phyloP scores from a whole-genome alignment of 2,888 invertebrate genomes.

The Lydus trimaculatus region DNA sequence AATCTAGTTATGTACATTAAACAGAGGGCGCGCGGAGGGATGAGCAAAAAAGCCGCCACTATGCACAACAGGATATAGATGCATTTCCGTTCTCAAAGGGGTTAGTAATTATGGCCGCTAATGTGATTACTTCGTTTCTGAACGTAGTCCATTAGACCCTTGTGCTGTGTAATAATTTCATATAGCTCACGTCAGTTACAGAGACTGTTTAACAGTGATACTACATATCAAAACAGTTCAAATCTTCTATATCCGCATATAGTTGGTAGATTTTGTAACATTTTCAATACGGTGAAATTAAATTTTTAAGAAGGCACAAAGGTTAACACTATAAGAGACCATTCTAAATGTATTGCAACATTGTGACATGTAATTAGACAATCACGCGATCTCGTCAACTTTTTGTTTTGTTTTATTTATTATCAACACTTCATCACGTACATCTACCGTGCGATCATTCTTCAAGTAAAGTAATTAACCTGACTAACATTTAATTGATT shows the following conservation, averaged over 20 bases:
- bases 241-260: not conserved
- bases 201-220: constrained; percentile 16
- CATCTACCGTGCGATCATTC: not conserved
- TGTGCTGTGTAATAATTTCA: constrained; percentile 59
- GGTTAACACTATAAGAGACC: not conserved
- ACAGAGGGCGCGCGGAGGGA: constrained; percentile 56
- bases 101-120: constrained; percentile 71
- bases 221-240: not conserved
- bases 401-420: constrained; percentile 24
- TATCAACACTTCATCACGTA: constrained; percentile 21
- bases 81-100: constrained; percentile 72
- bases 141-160: constrained; percentile 61
- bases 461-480: not conserved
- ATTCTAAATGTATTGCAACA: constrained; percentile 31
- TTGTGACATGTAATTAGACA: constrained; percentile 38
- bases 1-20: constrained; percentile 61
- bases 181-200: constrained; percentile 53
- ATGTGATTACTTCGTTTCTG: constrained; percentile 69
- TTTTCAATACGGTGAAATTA: not conserved
- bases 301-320: not conserved
- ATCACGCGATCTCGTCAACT: constrained; percentile 38
- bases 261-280: not conserved
- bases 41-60: constrained; percentile 48
- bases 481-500: not conserved
- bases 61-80: constrained; percentile 71